Evolutionary conservation across 2,888 invertebrate species (phyloP), one percentile per base, ranked within the genome.

Genomic region (Rotaria magnacalcarata): DNA sequence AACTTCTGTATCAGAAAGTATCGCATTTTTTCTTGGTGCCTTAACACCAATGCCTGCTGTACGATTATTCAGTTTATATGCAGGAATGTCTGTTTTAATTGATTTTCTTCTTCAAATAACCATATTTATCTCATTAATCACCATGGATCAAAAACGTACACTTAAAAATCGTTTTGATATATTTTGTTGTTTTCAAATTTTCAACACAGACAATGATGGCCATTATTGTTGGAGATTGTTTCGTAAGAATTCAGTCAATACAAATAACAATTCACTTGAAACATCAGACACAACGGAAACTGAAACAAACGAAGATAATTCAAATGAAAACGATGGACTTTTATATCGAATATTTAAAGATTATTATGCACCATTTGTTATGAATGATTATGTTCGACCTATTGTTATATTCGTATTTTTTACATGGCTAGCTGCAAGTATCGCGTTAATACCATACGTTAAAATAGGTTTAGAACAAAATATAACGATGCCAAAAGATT

Each of bases 11-110:
- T 96, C 97, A 1, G 98, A 98, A 92, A 95, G 96, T 41, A 94
- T 95, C 89, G 97, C 98, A 90, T 99, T 99, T 93, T 97, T 97
- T 92, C 93, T 97, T 94, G 96, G 97, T 88, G 95, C 96, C 58
- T 92, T 99, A 87, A 96, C 96, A 3, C 95, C 95, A 90, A 98
- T 99, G 97, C 99, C 99, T 27, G 99, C 99, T 0, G 98, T 99
- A 74, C 93, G 94, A 88, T 96, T 96, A 0, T 99, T 99, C 92
- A 97, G 97, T 34, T 92, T 98, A 56, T 99, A 98, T 91, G 98
- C 99, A 5, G 97, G 95, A 87, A 94, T 96, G 92, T 98, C 99
- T 24, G 93, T 99, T 85, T 92, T 98, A 4, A 94, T 99, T 86
- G 96, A 98, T 92, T 97, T 99, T 92, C 89, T 98, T 87, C 93